Conservation (phyloP, 2,113 vertebrate genomes). For the Ochotona curzoniae region DNA sequence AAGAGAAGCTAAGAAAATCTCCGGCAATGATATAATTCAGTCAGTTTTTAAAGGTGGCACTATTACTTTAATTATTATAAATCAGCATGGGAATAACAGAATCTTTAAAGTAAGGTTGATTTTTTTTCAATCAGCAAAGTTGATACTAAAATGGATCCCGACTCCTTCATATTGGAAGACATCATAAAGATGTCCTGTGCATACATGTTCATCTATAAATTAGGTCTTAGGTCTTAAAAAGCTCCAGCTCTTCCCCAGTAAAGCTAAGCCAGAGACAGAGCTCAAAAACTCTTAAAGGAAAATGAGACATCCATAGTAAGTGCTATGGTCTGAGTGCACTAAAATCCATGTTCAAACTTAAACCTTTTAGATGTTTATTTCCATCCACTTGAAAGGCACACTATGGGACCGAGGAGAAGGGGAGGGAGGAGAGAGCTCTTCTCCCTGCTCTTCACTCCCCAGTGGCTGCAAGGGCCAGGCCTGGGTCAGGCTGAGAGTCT, state of each 20-base stretch:
- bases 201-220: too few relatives aligned
- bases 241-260: neutral
- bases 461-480: too few relatives aligned
- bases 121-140: neutral
- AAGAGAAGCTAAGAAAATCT: conserved; percentile 1
- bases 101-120: neutral
- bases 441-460: too few relatives aligned
- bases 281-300: conserved; percentile 18
- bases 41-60: neutral
- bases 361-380: neutral
- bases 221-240: neutral
- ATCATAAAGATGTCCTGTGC: neutral
- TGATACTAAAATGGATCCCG: neutral
- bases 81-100: too few relatives aligned
- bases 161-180: neutral
- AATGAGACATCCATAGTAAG: neutral
- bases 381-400: too few relatives aligned
- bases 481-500: too few relatives aligned
- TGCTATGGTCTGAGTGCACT: neutral
- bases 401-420: too few relatives aligned
- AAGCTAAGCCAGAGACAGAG: neutral
- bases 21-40: neutral
- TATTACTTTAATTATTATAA: neutral
- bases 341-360: neutral
- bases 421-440: too few relatives aligned